A percentile compares a stretch with the other conserved stretches of the same genome.
Evolutionary conservation across 2,888 invertebrate genomes (phyloP).

Genomic region (Poecilus cupreus): DNA sequence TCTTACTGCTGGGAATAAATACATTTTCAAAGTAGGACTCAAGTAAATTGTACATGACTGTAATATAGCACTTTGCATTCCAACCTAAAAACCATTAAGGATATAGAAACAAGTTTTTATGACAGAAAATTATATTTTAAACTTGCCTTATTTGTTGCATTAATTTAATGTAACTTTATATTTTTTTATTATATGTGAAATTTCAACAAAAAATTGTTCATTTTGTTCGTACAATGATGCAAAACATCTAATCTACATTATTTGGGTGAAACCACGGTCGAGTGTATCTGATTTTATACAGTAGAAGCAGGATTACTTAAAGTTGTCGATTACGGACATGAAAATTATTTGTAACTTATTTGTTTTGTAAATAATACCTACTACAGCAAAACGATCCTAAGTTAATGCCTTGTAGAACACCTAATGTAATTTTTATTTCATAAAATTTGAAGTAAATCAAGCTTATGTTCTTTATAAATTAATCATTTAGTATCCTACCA

Average conservation of each 20-base stretch:
- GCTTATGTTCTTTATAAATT: too few relatives aligned
- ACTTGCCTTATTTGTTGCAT: neutral
- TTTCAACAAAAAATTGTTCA: neutral
- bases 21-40: constrained; percentile 26
- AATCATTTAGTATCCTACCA: neutral
- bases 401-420: too few relatives aligned
- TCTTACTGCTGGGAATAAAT: neutral
- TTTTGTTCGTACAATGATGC: neutral
- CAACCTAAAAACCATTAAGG: constrained; percentile 20
- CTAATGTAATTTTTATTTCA: neutral
- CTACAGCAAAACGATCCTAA: too few relatives aligned
- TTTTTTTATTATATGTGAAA: neutral
- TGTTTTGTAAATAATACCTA: too few relatives aligned
- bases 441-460: neutral
- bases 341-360: too few relatives aligned
- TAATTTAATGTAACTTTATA: neutral
- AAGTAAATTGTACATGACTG: constrained; percentile 42
- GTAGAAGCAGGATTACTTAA: neutral
- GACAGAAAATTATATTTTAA: neutral
- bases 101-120: constrained; percentile 16
- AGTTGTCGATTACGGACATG: neutral
- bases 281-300: neutral
- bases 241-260: neutral
- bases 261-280: neutral
- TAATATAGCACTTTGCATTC: constrained; percentile 33